Base-by-base conservation (phyloP, 2,888 invertebrate genomes). In the Entomobrya multifasciata region DNA sequence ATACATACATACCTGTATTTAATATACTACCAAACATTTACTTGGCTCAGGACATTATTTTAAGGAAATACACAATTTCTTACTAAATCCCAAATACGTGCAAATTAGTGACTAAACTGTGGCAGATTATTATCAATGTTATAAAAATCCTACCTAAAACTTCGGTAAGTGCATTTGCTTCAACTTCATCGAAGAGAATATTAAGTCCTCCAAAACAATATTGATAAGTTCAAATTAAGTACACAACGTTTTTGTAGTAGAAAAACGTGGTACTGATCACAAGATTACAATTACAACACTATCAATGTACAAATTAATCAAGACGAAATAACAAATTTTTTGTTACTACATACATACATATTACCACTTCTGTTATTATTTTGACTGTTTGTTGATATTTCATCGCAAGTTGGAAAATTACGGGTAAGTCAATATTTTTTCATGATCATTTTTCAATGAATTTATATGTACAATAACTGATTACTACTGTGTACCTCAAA, bases 1-100 rank as follows among this genome's bases (percentile, higher is more conserved):
- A n/a, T n/a, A n/a, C n/a, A n/a, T n/a, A n/a, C n/a, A n/a, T n/a
- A 47, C 15, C 47, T 15, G 47, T 47, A 15, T 47, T 47, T 55
- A 17, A n/a, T 55, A 17, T 55, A 55, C 20, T 55, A 44, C 41
- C 67, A 67, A 67, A 13, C 67, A 67, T 67, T 67, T 67, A 44
- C 67, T 67, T 67, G 44, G 44, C 67, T 67, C 67, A 67, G 41
- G 67, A 44, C 20, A 41, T n/a, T n/a, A n/a, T n/a, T n/a, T n/a
- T n/a, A n/a, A 41, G 13, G 67, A 67, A 44, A 20, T 44, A 17
- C 20, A 20, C 22, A 44, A 13, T 10, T 22, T 22, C 27, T 44
- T 67, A n/a, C n/a, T 25, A 5, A 67, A 65, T 36, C 36, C 15
- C 20, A 62, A n/a, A 62, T 30, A 5, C n/a, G 27, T 62, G 62